Evolutionary conservation across 2,113 vertebrate species (phyloP), one percentile per base, ranked within the genome.

Genomic region (Odontesthes bonariensis): DNA sequence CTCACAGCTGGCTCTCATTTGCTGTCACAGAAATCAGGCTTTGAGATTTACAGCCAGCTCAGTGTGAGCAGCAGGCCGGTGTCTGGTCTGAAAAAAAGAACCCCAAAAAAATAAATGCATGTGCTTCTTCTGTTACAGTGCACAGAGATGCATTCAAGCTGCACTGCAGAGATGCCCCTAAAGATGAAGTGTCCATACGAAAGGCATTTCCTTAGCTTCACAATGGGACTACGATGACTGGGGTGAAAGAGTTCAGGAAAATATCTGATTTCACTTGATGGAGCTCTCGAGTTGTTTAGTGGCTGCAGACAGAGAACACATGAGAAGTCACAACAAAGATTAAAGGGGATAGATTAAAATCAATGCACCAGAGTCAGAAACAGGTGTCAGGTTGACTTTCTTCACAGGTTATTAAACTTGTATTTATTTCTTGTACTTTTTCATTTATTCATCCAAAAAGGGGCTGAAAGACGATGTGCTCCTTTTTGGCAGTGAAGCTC

Each of bases 1-100:
- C 13, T 51, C 73, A 56, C 53, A 76, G 75, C 76, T 79, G 79
- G 9, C 64, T 69, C 64, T 73, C 27, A 35, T 72, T 79, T 49
- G 53, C 68, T 60, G 69, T 61, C 69, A 55, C 17, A 49, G 51
- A 65, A 58, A 69, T 69, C 44, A 27, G 51, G 49, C 61, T 23
- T 12, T 46, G 57, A 72, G 61, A 73, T 72, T 77, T 66, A 67
- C 67, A 60, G 31, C 23, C 54, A 51, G 63, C 61, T 49, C 13
- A 3, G 31, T 52, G 75, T 32, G 46, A 72, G 46, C 66, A 62
- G 75, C 6, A 8, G 59, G 17, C 27, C 79, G 38, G 63, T 19
- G 67, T 80, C 71, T 69, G 23, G 44, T 27, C 53, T 2, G 19
- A 51, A 57, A 38, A 65, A 14, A 16, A n/a, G 56, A 69, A 57